Evolutionary conservation across 2,797 vertebrate genomes (phyloP).

Genomic region (Eospalax fontanierii): DNA sequence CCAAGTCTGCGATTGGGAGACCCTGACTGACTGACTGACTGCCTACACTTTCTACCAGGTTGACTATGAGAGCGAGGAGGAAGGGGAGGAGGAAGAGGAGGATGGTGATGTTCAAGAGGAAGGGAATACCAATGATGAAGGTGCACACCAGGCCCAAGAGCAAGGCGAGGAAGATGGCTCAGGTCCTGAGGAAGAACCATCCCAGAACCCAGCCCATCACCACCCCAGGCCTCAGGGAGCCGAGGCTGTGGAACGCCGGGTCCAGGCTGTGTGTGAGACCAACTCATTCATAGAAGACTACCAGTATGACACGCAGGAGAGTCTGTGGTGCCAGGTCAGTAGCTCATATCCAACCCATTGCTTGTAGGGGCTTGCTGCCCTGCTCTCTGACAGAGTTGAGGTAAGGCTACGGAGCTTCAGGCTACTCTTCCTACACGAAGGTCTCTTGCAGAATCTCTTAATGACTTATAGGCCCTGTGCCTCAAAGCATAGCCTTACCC

Average conservation of each 20-base stretch:
- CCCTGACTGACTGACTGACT: not conserved
- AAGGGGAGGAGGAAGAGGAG: constrained; percentile 82
- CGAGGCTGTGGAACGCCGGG: constrained; percentile 85
- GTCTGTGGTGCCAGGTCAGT: constrained; percentile 97
- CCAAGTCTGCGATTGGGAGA: too few relatives aligned
- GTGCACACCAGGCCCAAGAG: not conserved
- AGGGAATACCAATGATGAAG: not conserved
- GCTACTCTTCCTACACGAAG: not conserved
- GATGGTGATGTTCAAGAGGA: constrained; percentile 87
- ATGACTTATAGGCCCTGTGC: not conserved
- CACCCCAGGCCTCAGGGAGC: not conserved
- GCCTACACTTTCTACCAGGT: constrained; percentile 89
- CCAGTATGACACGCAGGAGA: constrained; percentile 90
- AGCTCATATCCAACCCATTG: too few relatives aligned
- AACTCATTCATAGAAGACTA: constrained; percentile 92
- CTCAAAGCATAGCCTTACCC: not conserved
- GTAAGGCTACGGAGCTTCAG: not conserved
- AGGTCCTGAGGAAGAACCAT: constrained; percentile 65
- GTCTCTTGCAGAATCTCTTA: not conserved
- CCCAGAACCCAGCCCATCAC: constrained; percentile 2
- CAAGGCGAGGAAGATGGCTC: constrained; percentile 65
- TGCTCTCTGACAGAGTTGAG: not conserved
- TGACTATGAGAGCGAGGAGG: constrained; percentile 97
- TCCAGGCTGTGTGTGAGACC: constrained; percentile 90
- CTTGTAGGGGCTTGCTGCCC: not conserved